phyloP scores from a whole-genome alignment of 2,888 invertebrate species.

The Drosophila aldrichi region DNA sequence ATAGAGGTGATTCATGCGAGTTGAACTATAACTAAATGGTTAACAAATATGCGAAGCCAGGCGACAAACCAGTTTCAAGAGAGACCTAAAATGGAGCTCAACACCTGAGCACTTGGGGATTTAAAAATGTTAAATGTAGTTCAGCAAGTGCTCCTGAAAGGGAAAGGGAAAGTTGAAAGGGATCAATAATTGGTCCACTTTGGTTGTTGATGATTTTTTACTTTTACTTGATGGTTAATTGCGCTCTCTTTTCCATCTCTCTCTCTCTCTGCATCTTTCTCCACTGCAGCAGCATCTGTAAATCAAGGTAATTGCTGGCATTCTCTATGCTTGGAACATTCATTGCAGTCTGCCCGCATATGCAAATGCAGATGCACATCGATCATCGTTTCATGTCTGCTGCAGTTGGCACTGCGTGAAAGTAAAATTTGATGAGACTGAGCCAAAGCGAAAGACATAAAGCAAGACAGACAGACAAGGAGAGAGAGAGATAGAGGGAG shows the following conservation, averaged over 20 bases:
- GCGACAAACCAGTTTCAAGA: slow-evolving; percentile 48
- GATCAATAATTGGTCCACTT: slow-evolving; percentile 32
- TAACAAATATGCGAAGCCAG: slow-evolving; percentile 33
- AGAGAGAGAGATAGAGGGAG: neutral
- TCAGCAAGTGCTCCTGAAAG: slow-evolving; percentile 58
- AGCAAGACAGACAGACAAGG: neutral
- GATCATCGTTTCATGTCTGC: slow-evolving; percentile 68
- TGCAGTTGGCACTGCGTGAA: slow-evolving; percentile 67
- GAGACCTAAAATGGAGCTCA: slow-evolving; percentile 9
- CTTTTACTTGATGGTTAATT: slow-evolving; percentile 64
- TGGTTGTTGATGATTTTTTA: slow-evolving; percentile 48
- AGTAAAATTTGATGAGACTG: slow-evolving; percentile 68
- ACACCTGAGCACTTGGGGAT: neutral
- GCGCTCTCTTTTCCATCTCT: slow-evolving; percentile 46
- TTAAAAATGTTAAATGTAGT: slow-evolving; percentile 9
- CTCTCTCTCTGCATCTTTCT: slow-evolving; percentile 63
- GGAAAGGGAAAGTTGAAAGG: slow-evolving; percentile 76
- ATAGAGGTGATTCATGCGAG: slow-evolving; percentile 47
- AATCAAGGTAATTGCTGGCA: slow-evolving; percentile 64
- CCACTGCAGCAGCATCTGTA: slow-evolving; percentile 52
- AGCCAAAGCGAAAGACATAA: slow-evolving; percentile 2
- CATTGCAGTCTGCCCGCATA: slow-evolving; percentile 11
- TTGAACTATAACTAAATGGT: slow-evolving; percentile 32
- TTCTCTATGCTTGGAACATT: slow-evolving; percentile 11
- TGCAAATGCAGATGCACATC: slow-evolving; percentile 74